These are phyloP conservation scores for Brenthis hecate DNA, from an alignment of 2,888 invertebrate genomes.

Conservation along the genomic window DNA sequence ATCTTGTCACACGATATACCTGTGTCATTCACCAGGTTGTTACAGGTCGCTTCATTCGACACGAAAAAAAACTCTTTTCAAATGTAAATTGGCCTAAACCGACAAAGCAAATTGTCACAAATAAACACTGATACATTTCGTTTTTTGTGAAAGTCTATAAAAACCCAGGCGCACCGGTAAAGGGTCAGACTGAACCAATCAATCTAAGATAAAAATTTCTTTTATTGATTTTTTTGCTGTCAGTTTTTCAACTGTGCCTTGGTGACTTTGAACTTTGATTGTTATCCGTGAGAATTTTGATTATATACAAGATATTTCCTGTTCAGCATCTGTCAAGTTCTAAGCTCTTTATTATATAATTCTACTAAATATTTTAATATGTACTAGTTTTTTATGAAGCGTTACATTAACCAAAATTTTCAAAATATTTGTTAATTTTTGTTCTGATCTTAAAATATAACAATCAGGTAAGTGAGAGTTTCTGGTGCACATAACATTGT, in stretches of 20 bases:
- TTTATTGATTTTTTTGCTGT: slow-evolving; percentile 68
- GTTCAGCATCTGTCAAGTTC: slow-evolving; percentile 18
- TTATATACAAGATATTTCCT: slow-evolving; percentile 31
- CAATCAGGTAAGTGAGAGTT: too few relatives aligned
- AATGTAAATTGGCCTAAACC: slow-evolving; percentile 80
- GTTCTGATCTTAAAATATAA: too few relatives aligned
- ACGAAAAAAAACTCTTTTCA: slow-evolving; percentile 71
- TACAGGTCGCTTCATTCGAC: slow-evolving; percentile 72
- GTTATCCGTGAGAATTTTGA: slow-evolving; percentile 64
- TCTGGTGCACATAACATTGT: too few relatives aligned
- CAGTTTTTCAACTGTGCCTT: slow-evolving; percentile 50
- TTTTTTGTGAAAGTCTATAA: slow-evolving; percentile 75
- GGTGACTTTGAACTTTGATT: slow-evolving; percentile 66
- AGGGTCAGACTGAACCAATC: slow-evolving; percentile 79
- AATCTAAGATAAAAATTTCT: slow-evolving; percentile 77
- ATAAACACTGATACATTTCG: slow-evolving; percentile 79
- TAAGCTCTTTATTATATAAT: slow-evolving; percentile 1
- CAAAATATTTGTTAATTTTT: too few relatives aligned
- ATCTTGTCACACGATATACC: slow-evolving; percentile 51
- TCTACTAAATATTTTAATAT: not conserved
- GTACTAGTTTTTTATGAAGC: too few relatives aligned
- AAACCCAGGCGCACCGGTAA: slow-evolving; percentile 70
- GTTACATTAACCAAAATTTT: too few relatives aligned
- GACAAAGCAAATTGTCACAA: slow-evolving; percentile 83
- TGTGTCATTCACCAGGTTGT: slow-evolving; percentile 78